Conservation (phyloP, 2,888 invertebrate genomes). For the Drosophila borborema region DNA sequence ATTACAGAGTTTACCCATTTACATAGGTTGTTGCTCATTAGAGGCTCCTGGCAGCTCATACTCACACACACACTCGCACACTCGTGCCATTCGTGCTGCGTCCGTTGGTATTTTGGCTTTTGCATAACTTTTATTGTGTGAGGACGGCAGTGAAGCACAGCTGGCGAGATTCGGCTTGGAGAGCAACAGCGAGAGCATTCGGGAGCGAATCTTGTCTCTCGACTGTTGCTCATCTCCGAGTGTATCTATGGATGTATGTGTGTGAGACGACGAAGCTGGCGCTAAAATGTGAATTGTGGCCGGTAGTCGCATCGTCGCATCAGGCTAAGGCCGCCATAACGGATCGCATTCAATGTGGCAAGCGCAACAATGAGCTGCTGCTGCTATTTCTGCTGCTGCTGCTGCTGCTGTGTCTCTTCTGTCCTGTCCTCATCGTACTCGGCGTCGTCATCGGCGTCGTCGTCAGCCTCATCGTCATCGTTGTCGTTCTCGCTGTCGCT, state of each 20-base stretch:
- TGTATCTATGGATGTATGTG: slow-evolving; percentile 23
- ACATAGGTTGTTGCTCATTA: slow-evolving; percentile 54
- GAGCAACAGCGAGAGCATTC: slow-evolving; percentile 65
- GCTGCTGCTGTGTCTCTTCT: slow-evolving; percentile 34
- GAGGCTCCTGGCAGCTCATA: slow-evolving; percentile 8
- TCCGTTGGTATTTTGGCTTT: slow-evolving; percentile 65
- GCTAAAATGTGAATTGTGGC: slow-evolving; percentile 78
- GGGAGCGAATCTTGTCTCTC: slow-evolving; percentile 58
- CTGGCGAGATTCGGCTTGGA: slow-evolving; percentile 48
- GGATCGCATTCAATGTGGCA: slow-evolving; percentile 82
- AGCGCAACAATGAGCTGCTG: slow-evolving; percentile 79
- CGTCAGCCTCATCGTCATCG: background rate
- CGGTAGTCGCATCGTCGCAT: slow-evolving; percentile 81
- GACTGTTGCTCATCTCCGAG: slow-evolving; percentile 78
- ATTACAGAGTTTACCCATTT: slow-evolving; percentile 31
- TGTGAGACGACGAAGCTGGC: slow-evolving; percentile 60
- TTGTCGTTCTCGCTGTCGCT: slow-evolving; percentile 16
- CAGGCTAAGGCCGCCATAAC: slow-evolving; percentile 80
- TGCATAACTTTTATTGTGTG: slow-evolving; percentile 79
- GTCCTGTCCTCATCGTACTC: slow-evolving; percentile 19
- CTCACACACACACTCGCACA: background rate
- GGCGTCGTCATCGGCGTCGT: slow-evolving; percentile 10
- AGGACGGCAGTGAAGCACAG: slow-evolving; percentile 45
- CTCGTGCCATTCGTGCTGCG: slow-evolving; percentile 47
- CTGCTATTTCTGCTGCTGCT: slow-evolving; percentile 51